These are phyloP conservation scores for Microctenopoma lineatum DNA, from an alignment of 2,797 vertebrate species.

Conservation along the genomic window DNA sequence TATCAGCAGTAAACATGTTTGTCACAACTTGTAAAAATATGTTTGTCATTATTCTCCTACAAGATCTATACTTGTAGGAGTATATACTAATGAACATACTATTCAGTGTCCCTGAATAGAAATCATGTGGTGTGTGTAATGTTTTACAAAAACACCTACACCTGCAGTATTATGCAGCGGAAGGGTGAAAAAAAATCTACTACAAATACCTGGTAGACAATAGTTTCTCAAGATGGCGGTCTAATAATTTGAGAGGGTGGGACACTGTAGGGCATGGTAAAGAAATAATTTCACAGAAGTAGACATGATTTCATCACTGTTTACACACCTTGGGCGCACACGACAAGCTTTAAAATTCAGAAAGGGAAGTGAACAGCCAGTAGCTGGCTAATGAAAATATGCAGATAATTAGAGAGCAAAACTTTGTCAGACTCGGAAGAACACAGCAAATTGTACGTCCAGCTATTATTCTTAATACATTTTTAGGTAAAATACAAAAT, in stretches of 20 bases:
- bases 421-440: slow-evolving; percentile 18
- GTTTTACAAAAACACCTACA: background rate
- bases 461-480: background rate
- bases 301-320: slow-evolving; percentile 72
- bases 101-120: background rate
- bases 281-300: slow-evolving; percentile 61
- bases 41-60: too few species aligned
- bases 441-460: background rate
- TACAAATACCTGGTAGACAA: slow-evolving; percentile 32
- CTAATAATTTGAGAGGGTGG: slow-evolving; percentile 37
- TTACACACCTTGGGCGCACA: slow-evolving; percentile 61
- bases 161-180: background rate
- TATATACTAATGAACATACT: too few species aligned
- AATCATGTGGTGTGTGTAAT: background rate
- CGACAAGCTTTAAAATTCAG: slow-evolving; percentile 43
- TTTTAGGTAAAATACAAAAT: background rate
- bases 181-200: background rate
- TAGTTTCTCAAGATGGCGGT: slow-evolving; percentile 33
- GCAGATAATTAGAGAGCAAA: slow-evolving; percentile 23
- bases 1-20: too few species aligned
- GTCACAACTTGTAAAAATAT: too few species aligned
- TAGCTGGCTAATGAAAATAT: slow-evolving; percentile 31
- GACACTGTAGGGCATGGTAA: slow-evolving; percentile 32
- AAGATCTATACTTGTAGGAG: too few species aligned
- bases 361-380: slow-evolving; percentile 45